These are phyloP conservation scores for Tigriopus californicus DNA, from an alignment of 2,888 invertebrate genomes.

Conservation along the genomic window DNA sequence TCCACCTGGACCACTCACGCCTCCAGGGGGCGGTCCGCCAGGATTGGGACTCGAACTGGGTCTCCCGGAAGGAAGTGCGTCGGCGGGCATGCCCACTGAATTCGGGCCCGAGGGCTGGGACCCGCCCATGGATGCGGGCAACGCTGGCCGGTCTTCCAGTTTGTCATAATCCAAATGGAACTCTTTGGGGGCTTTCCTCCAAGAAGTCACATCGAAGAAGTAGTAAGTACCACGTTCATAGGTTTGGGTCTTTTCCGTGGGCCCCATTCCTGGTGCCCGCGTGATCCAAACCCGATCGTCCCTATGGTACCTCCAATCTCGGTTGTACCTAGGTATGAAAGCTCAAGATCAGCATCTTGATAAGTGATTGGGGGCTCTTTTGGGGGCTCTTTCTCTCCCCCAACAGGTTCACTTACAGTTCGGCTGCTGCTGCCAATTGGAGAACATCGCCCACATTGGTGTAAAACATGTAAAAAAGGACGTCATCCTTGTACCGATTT, in stretches of 20 bases:
- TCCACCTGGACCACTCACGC: too few species aligned
- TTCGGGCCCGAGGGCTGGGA: too few species aligned
- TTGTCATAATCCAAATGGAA: constrained; percentile 98
- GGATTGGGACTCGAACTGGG: too few species aligned
- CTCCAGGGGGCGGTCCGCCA: too few species aligned
- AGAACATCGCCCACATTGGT: constrained; percentile 95
- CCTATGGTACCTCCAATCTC: constrained; percentile 99
- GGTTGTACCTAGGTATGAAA: constrained; percentile 51
- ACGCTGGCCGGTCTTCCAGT: constrained; percentile 75
- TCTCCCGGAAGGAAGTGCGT: too few species aligned
- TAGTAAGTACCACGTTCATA: constrained; percentile 98
- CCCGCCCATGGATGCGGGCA: constrained; percentile 34
- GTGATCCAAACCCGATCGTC: constrained; percentile 98
- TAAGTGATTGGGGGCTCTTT: background rate
- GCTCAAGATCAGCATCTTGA: constrained; percentile 14
- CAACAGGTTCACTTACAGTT: constrained; percentile 53
- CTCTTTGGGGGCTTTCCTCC: constrained; percentile 81
- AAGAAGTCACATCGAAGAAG: constrained; percentile 67
- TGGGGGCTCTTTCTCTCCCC: too few species aligned
- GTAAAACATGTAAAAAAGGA: constrained; percentile 97
- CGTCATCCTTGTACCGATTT: constrained; percentile 93
- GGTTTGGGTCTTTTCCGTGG: constrained; percentile 81
- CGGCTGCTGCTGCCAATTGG: constrained; percentile 90
- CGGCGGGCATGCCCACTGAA: too few species aligned
- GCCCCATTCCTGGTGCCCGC: constrained; percentile 82